These are phyloP conservation scores for Panorpa germanica DNA, from an alignment of 2,888 invertebrate species.

Conservation along the genomic window DNA sequence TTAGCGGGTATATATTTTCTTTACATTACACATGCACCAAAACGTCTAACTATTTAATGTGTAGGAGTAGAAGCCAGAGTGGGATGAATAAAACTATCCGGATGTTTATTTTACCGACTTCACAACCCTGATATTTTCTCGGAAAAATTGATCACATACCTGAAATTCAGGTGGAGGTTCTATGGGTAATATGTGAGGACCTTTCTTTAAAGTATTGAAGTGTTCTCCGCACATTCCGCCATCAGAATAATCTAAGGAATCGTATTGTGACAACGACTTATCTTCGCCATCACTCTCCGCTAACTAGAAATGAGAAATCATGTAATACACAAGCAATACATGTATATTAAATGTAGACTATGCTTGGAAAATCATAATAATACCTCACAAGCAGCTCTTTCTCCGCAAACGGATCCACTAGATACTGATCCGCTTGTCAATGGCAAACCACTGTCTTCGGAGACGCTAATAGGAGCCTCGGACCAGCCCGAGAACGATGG, in stretches of 20 bases:
- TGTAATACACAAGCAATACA: too few species aligned
- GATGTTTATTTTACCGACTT: conserved; percentile 21
- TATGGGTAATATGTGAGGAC: conserved; percentile 46
- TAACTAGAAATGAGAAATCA: conserved; percentile 43
- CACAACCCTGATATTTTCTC: conserved; percentile 18
- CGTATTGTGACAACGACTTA: conserved; percentile 55
- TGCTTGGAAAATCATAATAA: too few species aligned
- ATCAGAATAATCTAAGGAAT: conserved; percentile 60
- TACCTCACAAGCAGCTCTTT: too few species aligned
- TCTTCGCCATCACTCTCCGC: conserved; percentile 70
- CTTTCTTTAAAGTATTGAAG: conserved; percentile 68
- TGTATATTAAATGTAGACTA: too few species aligned
- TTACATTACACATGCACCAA: too few species aligned
- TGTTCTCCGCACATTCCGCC: conserved; percentile 60
- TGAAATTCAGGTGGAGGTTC: conserved; percentile 78
- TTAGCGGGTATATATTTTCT: too few species aligned
- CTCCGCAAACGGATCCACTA: conserved; percentile 50
- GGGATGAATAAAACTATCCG: conserved; percentile 13
- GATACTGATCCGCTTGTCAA: conserved; percentile 55
- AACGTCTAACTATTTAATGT: too few species aligned
- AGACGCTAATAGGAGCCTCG: conserved; percentile 50
- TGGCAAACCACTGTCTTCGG: conserved; percentile 57
- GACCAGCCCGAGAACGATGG: conserved; percentile 56
- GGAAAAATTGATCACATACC: conserved; percentile 24
- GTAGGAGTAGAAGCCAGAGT: too few species aligned